phyloP scores from a whole-genome alignment of 2,888 invertebrate species.

The Metellina segmentata region DNA sequence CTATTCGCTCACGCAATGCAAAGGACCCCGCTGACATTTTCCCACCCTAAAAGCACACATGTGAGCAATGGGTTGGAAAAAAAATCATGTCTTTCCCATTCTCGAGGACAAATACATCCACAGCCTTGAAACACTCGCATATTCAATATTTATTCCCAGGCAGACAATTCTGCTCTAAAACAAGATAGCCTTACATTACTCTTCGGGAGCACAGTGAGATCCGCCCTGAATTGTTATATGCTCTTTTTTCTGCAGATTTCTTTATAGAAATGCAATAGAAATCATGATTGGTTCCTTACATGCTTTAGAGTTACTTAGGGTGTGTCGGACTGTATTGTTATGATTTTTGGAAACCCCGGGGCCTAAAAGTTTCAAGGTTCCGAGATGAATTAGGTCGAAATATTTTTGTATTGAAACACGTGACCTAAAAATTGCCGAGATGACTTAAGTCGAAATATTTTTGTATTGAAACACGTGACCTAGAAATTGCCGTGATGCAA shows the following conservation, averaged over 20 bases:
- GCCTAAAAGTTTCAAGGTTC: no score
- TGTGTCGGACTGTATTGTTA: not conserved
- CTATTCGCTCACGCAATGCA: slow-evolving; percentile 3
- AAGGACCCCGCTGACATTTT: not conserved
- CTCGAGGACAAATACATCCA: not conserved
- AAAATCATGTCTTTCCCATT: not conserved
- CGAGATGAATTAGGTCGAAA: no score
- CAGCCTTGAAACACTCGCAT: not conserved
- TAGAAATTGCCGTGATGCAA: no score
- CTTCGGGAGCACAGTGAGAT: not conserved
- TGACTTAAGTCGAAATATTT: no score
- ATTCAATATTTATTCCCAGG: not conserved
- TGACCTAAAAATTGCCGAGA: no score
- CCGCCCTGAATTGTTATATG: not conserved
- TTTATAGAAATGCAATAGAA: no score
- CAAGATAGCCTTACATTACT: not conserved
- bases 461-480: no score
- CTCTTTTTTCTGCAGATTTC: not conserved
- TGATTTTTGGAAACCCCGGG: not conserved
- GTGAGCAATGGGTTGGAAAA: slow-evolving; percentile 4
- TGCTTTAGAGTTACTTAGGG: not conserved
- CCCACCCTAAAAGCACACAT: slow-evolving; percentile 28
- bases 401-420: no score
- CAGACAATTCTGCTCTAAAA: not conserved
- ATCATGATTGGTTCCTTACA: no score